phyloP scores from a whole-genome alignment of 2,888 invertebrate genomes.

The Tetrapedia diversipes region DNA sequence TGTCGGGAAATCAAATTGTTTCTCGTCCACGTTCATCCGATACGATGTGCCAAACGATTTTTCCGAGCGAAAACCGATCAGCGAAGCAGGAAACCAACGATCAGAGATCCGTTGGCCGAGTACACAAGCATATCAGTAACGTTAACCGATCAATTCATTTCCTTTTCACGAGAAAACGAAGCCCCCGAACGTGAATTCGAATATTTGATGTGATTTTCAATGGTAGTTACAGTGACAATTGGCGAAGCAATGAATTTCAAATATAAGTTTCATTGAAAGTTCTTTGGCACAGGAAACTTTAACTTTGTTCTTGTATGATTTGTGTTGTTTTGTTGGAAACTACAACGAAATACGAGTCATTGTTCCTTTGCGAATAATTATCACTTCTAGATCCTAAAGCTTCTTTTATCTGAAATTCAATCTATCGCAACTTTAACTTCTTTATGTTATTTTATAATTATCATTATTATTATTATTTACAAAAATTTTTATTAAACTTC shows the following conservation, averaged over 20 bases:
- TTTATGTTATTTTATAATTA: too few species aligned
- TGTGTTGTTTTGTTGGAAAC: background rate
- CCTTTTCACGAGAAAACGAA: background rate
- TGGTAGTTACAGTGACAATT: background rate
- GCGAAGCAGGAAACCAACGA: background rate
- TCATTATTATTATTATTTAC: too few species aligned
- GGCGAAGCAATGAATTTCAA: background rate
- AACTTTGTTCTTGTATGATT: background rate
- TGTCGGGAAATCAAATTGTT: background rate
- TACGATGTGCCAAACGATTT: slow-evolving; percentile 19
- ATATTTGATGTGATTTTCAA: background rate
- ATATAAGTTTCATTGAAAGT: background rate
- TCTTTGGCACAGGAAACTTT: background rate
- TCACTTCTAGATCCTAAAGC: too few species aligned
- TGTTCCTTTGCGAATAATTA: too few species aligned
- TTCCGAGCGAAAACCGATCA: background rate
- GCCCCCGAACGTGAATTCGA: background rate
- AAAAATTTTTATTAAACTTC: too few species aligned
- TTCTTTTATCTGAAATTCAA: background rate
- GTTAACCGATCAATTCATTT: slow-evolving; percentile 8
- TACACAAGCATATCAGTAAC: slow-evolving; percentile 41
- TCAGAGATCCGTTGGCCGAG: slow-evolving; percentile 6
- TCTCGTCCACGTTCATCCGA: background rate
- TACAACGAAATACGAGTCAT: slow-evolving; percentile 18
- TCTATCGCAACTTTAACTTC: too few species aligned